Evolutionary conservation across 2,888 invertebrate genomes (phyloP).

Genomic region (Tachina lurida): DNA sequence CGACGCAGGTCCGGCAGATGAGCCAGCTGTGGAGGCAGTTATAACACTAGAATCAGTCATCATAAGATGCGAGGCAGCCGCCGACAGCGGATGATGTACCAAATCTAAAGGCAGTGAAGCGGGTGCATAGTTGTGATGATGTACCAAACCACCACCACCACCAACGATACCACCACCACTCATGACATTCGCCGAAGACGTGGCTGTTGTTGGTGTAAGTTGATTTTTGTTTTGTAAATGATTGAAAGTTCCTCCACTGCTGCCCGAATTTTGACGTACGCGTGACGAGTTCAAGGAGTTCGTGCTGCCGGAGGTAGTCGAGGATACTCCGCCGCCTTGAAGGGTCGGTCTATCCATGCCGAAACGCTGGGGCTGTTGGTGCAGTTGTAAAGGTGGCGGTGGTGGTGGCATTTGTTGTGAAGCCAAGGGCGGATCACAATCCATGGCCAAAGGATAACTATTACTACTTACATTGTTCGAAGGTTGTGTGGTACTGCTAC

Average conservation of each 20-base stretch:
- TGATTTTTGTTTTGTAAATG: constrained; percentile 70
- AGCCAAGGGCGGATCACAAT: constrained; percentile 87
- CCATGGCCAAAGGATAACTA: constrained; percentile 86
- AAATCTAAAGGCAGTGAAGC: constrained; percentile 82
- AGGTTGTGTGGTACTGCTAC: constrained; percentile 65
- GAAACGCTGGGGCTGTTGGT: constrained; percentile 58
- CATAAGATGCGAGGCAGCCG: constrained; percentile 81
- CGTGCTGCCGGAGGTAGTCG: constrained; percentile 58
- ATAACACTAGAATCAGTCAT: constrained; percentile 82
- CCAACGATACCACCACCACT: not conserved
- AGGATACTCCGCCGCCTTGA: constrained; percentile 53
- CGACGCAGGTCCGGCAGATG: constrained; percentile 74
- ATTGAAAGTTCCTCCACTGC: constrained; percentile 53
- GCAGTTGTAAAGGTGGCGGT: constrained; percentile 81
- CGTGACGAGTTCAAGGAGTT: constrained; percentile 73
- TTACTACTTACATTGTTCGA: constrained; percentile 70
- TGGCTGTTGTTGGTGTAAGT: constrained; percentile 57
- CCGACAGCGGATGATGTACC: constrained; percentile 78
- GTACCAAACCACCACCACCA: constrained; percentile 39
- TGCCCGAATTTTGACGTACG: constrained; percentile 64
- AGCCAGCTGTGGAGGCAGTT: constrained; percentile 79
- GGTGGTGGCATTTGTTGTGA: constrained; percentile 75
- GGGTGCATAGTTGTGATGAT: constrained; percentile 80
- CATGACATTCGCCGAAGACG: constrained; percentile 43
- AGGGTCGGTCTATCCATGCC: constrained; percentile 34